Evolutionary conservation across 2,888 invertebrate genomes (phyloP).

Genomic region (Agriopis marginaria): DNA sequence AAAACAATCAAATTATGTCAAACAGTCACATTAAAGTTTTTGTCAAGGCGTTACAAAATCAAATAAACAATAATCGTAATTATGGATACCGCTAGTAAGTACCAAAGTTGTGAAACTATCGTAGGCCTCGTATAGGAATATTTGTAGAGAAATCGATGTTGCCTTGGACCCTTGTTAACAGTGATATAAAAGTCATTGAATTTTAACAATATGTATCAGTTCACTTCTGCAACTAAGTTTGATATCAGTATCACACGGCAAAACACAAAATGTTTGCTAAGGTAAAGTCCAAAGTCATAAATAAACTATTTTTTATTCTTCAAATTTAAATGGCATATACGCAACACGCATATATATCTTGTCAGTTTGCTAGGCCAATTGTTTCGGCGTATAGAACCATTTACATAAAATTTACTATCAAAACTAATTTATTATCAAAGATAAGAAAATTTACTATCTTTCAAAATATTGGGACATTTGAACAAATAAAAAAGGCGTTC

Average conservation of each 20-base stretch:
- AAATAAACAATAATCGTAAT: slow-evolving; percentile 28
- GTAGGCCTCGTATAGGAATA: slow-evolving; percentile 35
- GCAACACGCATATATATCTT: no score
- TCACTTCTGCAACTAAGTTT: slow-evolving; percentile 30
- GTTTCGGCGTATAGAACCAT: no score
- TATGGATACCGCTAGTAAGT: slow-evolving; percentile 26
- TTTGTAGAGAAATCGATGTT: slow-evolving; percentile 49
- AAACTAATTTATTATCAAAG: no score
- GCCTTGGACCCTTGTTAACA: slow-evolving; percentile 46
- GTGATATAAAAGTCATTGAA: slow-evolving; percentile 48
- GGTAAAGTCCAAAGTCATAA: slow-evolving; percentile 1
- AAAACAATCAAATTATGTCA: neutral
- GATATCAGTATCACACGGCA: slow-evolving; percentile 17
- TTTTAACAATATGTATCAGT: slow-evolving; percentile 47
- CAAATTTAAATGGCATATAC: no score
- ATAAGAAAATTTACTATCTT: no score
- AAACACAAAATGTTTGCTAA: slow-evolving; percentile 28
- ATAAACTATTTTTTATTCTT: neutral
- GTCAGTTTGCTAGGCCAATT: no score
- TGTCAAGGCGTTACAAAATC: slow-evolving; percentile 21
- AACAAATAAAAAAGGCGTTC: no score
- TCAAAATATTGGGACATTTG: no score
- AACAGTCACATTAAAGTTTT: slow-evolving; percentile 15
- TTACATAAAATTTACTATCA: no score
- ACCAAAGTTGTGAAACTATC: slow-evolving; percentile 37